phyloP scores from a whole-genome alignment of 2,797 vertebrate species.

The Phataginus tetradactyla region DNA sequence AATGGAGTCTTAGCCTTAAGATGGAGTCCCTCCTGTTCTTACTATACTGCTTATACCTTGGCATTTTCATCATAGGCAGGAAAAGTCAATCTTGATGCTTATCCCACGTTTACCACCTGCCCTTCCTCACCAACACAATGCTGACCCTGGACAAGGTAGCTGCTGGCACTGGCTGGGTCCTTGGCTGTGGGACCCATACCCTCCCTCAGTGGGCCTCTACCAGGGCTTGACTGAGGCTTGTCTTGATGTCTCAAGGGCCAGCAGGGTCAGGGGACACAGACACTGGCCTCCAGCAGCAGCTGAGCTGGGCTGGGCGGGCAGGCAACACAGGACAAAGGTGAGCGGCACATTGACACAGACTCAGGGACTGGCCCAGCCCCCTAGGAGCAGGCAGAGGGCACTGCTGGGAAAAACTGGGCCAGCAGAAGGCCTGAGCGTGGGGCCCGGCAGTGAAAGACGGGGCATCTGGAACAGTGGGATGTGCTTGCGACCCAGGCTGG shows the following conservation, averaged over 20 bases:
- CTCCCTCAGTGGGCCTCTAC: not conserved
- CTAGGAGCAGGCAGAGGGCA: too few species aligned
- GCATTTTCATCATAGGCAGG: too few species aligned
- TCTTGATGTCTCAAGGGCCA: not conserved
- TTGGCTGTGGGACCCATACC: not conserved
- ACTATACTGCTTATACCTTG: too few species aligned
- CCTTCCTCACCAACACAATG: too few species aligned
- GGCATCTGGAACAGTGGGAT: rapidly evolving
- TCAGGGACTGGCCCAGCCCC: not conserved
- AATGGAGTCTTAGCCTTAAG: too few species aligned
- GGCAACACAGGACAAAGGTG: not conserved
- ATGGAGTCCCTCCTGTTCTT: too few species aligned
- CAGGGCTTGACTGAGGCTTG: not conserved
- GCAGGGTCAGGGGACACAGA: not conserved
- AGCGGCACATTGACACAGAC: not conserved
- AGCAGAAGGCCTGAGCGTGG: not conserved
- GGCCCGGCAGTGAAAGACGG: not conserved
- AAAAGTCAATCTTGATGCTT: too few species aligned
- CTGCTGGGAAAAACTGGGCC: not conserved
- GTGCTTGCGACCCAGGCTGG: too few species aligned
- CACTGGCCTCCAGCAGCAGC: not conserved
- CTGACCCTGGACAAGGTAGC: not conserved
- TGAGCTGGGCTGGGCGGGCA: rapidly evolving
- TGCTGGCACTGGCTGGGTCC: not conserved
- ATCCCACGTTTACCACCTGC: too few species aligned